Percentiles rank a stretch among this genome's conserved stretches.
Conservation (phyloP, 2,888 invertebrate species). For the Baccha elongata region DNA sequence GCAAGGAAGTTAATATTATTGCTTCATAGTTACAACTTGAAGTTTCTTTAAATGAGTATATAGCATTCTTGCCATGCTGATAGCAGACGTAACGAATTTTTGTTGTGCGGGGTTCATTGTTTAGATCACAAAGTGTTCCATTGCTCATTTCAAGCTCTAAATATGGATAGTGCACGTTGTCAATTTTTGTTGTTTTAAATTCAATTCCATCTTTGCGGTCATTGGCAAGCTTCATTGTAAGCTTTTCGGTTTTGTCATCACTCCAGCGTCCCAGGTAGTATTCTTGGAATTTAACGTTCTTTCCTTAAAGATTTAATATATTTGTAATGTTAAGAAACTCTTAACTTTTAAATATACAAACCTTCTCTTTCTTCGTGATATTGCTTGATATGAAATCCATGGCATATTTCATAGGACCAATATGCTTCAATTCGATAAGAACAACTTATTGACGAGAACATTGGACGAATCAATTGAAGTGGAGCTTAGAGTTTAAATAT, state of each 20-base stretch:
- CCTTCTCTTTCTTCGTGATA: constrained; percentile 97
- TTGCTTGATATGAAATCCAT: constrained; percentile 94
- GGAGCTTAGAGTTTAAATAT: constrained; percentile 83
- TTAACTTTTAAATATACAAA: constrained; percentile 45
- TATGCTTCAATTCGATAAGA: constrained; percentile 94
- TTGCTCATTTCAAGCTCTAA: constrained; percentile 93
- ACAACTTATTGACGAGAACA: constrained; percentile 91
- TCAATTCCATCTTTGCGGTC: constrained; percentile 84
- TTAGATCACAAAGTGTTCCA: constrained; percentile 96
- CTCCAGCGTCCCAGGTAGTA: constrained; percentile 92
- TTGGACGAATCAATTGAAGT: constrained; percentile 88
- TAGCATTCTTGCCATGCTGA: constrained; percentile 93
- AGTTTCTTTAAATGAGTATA: constrained; percentile 95
- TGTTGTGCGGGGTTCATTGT: constrained; percentile 91
- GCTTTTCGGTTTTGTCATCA: constrained; percentile 85
- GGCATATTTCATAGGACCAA: constrained; percentile 98
- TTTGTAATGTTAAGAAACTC: too few relatives aligned
- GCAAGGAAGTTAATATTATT: constrained; percentile 91
- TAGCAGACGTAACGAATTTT: constrained; percentile 95
- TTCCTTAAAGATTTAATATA: constrained; percentile 81
- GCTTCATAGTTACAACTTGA: constrained; percentile 97
- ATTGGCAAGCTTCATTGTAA: constrained; percentile 83
- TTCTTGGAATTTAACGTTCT: constrained; percentile 91
- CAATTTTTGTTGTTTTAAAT: constrained; percentile 89
- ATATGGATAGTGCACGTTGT: constrained; percentile 94